Conservation (phyloP, 53 echinoderm and acorn worm species). For the Zoroaster sp. region DNA sequence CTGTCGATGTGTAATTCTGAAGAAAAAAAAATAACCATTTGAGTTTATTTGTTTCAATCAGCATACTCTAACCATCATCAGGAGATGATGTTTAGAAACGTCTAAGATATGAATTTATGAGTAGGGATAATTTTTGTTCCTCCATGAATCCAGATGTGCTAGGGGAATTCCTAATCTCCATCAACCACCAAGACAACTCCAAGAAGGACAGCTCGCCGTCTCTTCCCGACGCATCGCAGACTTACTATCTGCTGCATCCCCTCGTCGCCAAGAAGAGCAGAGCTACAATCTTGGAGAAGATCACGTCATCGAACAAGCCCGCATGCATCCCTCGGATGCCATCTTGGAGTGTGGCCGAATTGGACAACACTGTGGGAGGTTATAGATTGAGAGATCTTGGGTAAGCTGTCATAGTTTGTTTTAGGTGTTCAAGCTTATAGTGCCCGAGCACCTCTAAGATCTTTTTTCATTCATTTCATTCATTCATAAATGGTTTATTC, state of each 20-base stretch:
- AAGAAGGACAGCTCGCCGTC: not conserved
- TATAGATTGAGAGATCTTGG: constrained; percentile 80
- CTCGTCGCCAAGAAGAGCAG: constrained; percentile 72
- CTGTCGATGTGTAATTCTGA: no score
- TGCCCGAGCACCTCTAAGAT: no score
- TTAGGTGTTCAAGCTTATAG: no score
- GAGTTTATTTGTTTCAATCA: not conserved
- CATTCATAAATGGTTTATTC: no score
- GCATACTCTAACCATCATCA: not conserved
- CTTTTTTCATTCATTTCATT: no score
- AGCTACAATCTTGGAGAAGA: constrained; percentile 50
- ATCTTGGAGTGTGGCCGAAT: constrained; percentile 60
- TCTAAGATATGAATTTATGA: not conserved
- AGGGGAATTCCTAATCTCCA: constrained; percentile 82
- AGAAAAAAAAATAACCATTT: no score
- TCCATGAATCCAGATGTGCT: constrained; percentile 37
- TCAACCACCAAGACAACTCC: constrained; percentile 56
- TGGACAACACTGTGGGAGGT: constrained; percentile 69
- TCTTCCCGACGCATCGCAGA: not conserved
- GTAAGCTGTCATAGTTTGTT: constrained; percentile 39
- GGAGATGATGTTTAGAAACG: not conserved
- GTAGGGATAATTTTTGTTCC: not conserved
- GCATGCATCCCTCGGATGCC: constrained; percentile 72
- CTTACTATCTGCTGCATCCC: constrained; percentile 93
- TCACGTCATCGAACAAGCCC: constrained; percentile 54